Evolutionary conservation across 1,140 invertebrate species (phyloP), one percentile per base, ranked within the genome.

Genomic region (Drosophila mojavensis): DNA sequence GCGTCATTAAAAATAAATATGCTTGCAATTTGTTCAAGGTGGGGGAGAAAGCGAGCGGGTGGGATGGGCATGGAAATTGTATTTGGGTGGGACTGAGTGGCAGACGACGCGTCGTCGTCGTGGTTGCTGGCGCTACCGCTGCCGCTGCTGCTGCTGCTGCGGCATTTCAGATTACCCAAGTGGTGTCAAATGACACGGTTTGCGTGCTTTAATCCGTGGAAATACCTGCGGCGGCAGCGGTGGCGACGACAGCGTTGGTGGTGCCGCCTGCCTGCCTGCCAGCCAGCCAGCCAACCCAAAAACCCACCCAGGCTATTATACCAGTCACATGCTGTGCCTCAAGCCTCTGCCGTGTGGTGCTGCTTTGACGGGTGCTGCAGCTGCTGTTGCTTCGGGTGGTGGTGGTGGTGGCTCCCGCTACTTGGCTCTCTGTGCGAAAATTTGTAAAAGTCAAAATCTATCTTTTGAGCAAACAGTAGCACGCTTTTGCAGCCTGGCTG

Each of bases 361-460:
- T 70, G 48, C 20, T 17, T 15, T 45, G 17, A 50, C 47, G 47
- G 47, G 51, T 45, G 33, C 28, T 60, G 45, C 17, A 28, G 36
- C 45, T 33, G 33, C 24, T 53, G 41, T 26, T 45, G 41, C 41
- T 45, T 45, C 33, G 39, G 68, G 3, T 30, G 54, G 5, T 56
- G 47, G 15, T 56, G 47, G 11, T 24, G 41, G 15, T 41, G 26
- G 54, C 54, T 39, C 36, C 36, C 11, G 36, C 36, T 39, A 39
- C 36, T 39, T 41, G 81, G 43, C 20, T 24, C 20, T 24, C 20
- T 88, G 84, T 89, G 84, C 84, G 85, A 89, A 89, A 89, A 89
- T 89, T 89, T 89, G 84, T 89, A 81, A 89, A 89, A 89, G 84
- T 89, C 84, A 89, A 89, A 89, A 84, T 89, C 85, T 84, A 89